Percentiles rank a stretch among this genome's conserved stretches.
These are phyloP conservation scores for Onthophagus taurus DNA, from an alignment of 1,140 invertebrate genomes.

Conservation along the genomic window DNA sequence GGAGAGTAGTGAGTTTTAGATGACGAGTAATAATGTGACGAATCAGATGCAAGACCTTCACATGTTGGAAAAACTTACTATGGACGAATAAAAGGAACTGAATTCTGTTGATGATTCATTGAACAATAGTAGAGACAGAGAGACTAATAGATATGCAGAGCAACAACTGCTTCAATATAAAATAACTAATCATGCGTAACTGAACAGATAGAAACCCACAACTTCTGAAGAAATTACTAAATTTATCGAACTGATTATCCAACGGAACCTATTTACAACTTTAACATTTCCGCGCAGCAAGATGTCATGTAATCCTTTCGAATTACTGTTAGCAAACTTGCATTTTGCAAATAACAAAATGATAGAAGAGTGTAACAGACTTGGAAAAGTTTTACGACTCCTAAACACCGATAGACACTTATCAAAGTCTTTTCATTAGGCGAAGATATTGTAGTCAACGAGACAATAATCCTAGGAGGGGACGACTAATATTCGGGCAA, in stretches of 20 bases:
- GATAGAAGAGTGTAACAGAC: slow-evolving; percentile 11
- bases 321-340: slow-evolving; percentile 2
- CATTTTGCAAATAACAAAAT: slow-evolving; percentile 3
- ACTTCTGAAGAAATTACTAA: slow-evolving; percentile 4
- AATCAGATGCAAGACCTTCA: too few species aligned
- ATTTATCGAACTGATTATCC: slow-evolving; percentile 6
- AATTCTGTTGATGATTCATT: background rate
- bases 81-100: too few species aligned
- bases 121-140: background rate
- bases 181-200: background rate
- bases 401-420: slow-evolving; percentile 21
- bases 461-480: slow-evolving; percentile 31
- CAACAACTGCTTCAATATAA: background rate
- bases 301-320: slow-evolving; percentile 7
- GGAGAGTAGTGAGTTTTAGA: too few species aligned
- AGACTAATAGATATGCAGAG: slow-evolving; percentile 1
- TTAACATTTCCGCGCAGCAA: background rate
- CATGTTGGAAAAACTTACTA: too few species aligned
- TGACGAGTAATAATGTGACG: too few species aligned
- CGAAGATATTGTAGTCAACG: slow-evolving; percentile 28
- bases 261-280: slow-evolving; percentile 3
- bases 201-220: slow-evolving; percentile 5
- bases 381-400: slow-evolving; percentile 27
- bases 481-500: slow-evolving; percentile 31
- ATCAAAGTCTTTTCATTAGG: slow-evolving; percentile 21